Evolutionary conservation across 2,797 vertebrate genomes (phyloP).

Genomic region (Melanotaenia parkinsoni): DNA sequence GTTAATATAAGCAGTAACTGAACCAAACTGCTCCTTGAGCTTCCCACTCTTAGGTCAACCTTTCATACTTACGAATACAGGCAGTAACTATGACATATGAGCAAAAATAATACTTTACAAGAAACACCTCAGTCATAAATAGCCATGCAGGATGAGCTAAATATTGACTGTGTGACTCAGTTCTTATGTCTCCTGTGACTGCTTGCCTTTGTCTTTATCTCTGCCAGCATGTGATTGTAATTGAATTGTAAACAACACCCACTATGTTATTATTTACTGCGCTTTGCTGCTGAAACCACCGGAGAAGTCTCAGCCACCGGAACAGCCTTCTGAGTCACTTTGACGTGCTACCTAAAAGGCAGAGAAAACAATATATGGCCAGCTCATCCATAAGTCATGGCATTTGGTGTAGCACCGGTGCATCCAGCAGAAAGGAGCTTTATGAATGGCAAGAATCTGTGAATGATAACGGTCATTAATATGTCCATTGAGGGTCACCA

Average conservation of each 20-base stretch:
- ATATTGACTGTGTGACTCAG: constrained; percentile 72
- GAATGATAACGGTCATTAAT: constrained; percentile 97
- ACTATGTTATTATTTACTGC: constrained; percentile 84
- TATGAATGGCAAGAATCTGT: constrained; percentile 89
- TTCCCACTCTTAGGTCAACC: background rate
- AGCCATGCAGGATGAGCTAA: constrained; percentile 50
- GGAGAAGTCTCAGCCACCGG: constrained; percentile 43
- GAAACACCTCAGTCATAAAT: constrained; percentile 58
- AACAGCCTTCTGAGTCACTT: constrained; percentile 79
- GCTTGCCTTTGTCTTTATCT: constrained; percentile 65
- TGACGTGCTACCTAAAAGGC: constrained; percentile 90
- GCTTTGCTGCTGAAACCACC: constrained; percentile 63
- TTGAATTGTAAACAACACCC: constrained; percentile 81
- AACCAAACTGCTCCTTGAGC: background rate
- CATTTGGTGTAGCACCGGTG: constrained; percentile 84
- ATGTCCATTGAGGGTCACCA: constrained; percentile 93
- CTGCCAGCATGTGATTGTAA: constrained; percentile 64
- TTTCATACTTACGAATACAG: background rate
- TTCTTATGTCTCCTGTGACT: constrained; percentile 59
- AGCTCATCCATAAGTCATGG: constrained; percentile 96
- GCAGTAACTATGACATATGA: constrained; percentile 35
- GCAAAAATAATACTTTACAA: constrained; percentile 55
- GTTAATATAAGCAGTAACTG: background rate
- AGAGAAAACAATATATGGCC: constrained; percentile 86
- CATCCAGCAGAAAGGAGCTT: constrained; percentile 72